Base-by-base conservation (phyloP, 2,797 vertebrate species). In the Microchirus variegatus region DNA sequence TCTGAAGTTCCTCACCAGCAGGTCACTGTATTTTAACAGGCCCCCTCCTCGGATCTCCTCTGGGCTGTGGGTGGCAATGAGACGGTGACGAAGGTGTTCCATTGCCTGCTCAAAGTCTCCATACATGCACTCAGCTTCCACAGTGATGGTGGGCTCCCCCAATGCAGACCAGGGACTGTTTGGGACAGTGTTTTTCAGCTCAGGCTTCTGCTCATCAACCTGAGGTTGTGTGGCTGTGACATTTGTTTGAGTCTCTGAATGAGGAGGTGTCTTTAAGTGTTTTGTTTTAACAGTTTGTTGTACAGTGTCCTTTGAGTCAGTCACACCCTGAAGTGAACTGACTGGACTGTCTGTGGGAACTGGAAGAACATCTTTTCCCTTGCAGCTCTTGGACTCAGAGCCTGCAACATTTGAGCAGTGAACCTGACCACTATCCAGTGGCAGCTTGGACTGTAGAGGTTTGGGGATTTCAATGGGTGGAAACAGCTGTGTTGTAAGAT, bases 1-100 rank as follows among this genome's bases (percentile, higher is more conserved):
- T 57, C 94, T 92, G 80, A 98, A 99, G 82, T 97, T 95, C 58
- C 93, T 94, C 56, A 99, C 96, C 71, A 99, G 88, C 57, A 99
- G 92, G 78, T 99, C 95, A 63, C 96, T 96, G 69, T 99, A 99
- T 68, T 98, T 99, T 1, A 99, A 91, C 81, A 99, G 93, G 15
- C 98, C 98, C 0, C 98, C 98, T 6, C 98, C 98, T 18, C 98
- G 88, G 87, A 99, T 99, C 83, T 99, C 97, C 89, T 99, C 98
- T 0, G 98, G 98, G 81, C 95, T 97, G 73, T 93, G 94, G 1
- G 97, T 99, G 76, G 94, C 95, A 41, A 99, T 99, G 48, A 99
- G 93, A 53, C 92, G 94, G 63, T 90, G 88, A 4, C 89, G 93
- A 26, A 99, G 90, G 86, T 99, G 97, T 58, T 93, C 93, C 93